Evolutionary conservation across 2,888 invertebrate species (phyloP).

Genomic region (Cheilosia urbana): DNA sequence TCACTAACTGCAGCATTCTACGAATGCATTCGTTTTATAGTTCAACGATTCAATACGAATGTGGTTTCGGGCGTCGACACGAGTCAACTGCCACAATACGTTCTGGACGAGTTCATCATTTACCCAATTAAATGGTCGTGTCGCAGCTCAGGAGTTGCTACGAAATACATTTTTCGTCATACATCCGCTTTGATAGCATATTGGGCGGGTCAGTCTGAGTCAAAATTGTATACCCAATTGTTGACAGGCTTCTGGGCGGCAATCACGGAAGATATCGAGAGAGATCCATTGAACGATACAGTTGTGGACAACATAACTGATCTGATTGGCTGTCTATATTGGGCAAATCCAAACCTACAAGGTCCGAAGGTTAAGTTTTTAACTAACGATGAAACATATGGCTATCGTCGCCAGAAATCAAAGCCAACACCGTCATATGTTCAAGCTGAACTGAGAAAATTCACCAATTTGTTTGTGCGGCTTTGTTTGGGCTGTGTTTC

Average conservation of each 20-base stretch:
- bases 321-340: conserved; percentile 82
- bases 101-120: conserved; percentile 79
- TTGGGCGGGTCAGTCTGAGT: conserved; percentile 85
- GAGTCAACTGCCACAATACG: conserved; percentile 72
- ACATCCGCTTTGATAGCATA: conserved; percentile 85
- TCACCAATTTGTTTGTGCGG: conserved; percentile 79
- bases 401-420: conserved; percentile 44
- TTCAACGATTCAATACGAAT: conserved; percentile 84
- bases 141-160: conserved; percentile 81
- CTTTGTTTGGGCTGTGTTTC: conserved; percentile 86
- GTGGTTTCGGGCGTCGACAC: conserved; percentile 48
- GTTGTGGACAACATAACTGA: conserved; percentile 83
- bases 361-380: conserved; percentile 86
- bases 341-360: conserved; percentile 82
- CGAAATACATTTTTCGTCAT: conserved; percentile 84
- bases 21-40: conserved; percentile 89
- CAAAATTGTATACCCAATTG: conserved; percentile 78
- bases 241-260: conserved; percentile 81
- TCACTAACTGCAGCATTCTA: conserved; percentile 88
- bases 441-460: conserved; percentile 78
- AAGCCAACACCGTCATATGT: conserved; percentile 53
- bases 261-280: conserved; percentile 77
- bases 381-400: conserved; percentile 77
- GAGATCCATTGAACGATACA: conserved; percentile 77
- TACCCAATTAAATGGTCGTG: conserved; percentile 84